Percentiles rank a stretch among this genome's conserved stretches.
phyloP scores from a whole-genome alignment of 2,888 invertebrate species.

The Phyllotreta striolata region DNA sequence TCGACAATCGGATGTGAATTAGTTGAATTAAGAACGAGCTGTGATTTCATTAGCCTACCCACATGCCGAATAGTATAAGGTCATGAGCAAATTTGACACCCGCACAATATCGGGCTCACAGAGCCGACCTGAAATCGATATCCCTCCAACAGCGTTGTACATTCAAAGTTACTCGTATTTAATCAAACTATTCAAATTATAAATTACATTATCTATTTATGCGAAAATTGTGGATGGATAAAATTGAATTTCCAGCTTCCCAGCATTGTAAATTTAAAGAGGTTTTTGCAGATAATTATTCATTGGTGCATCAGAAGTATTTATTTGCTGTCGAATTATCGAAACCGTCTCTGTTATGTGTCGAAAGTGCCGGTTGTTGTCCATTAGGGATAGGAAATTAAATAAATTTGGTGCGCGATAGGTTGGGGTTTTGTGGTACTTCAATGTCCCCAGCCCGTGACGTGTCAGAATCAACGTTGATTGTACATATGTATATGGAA shows the following conservation, averaged over 20 bases:
- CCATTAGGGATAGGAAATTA: conserved; percentile 56
- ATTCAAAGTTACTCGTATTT: too few species aligned
- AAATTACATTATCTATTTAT: too few species aligned
- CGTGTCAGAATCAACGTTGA: conserved; percentile 18
- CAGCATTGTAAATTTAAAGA: too few species aligned
- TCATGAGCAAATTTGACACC: conserved; percentile 43
- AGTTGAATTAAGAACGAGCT: conserved; percentile 35
- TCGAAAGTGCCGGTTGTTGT: conserved; percentile 49
- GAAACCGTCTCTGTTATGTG: conserved; percentile 11
- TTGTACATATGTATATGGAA: not conserved
- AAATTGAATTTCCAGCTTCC: too few species aligned
- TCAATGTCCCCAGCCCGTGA: conserved; percentile 2
- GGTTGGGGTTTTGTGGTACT: conserved; percentile 23
- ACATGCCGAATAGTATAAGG: conserved; percentile 37
- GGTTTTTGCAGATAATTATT: too few species aligned
- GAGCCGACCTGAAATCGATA: conserved; percentile 9
- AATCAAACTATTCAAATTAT: too few species aligned
- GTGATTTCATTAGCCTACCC: conserved; percentile 42
- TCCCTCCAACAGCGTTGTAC: too few species aligned
- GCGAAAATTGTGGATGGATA: too few species aligned
- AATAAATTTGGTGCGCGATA: conserved; percentile 51
- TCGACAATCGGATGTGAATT: conserved; percentile 29
- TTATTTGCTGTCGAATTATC: not conserved
- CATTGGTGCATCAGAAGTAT: too few species aligned
- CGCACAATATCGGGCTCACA: conserved; percentile 33